A percentile compares a stretch with the other conserved stretches of the same genome.
Evolutionary conservation across 2,797 vertebrate genomes (phyloP).

Genomic region (Tragopan temminckii): DNA sequence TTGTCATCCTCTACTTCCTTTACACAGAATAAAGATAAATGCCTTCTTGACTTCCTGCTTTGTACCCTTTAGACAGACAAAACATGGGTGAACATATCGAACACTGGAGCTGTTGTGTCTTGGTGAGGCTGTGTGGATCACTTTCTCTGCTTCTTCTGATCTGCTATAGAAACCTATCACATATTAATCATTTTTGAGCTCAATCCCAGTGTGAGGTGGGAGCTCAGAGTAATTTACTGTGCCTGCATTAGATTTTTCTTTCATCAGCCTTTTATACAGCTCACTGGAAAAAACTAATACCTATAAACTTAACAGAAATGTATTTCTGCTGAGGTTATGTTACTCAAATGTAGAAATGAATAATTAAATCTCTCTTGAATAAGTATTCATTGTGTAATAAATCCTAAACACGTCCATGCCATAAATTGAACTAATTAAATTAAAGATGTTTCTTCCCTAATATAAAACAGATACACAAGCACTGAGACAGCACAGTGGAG

Average conservation of each 20-base stretch:
- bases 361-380: conserved; percentile 77
- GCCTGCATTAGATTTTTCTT: conserved; percentile 68
- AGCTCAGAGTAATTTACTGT: conserved; percentile 70
- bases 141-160: conserved; percentile 63
- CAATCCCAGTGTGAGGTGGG: conserved; percentile 22
- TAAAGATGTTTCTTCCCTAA: conserved; percentile 11
- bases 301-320: conserved; percentile 45
- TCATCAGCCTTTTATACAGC: conserved; percentile 61
- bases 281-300: conserved; percentile 65
- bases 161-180: conserved; percentile 62
- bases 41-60: conserved; percentile 24
- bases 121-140: conserved; percentile 36
- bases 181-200: conserved; percentile 68
- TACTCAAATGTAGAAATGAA: conserved; percentile 69
- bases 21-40: conserved; percentile 38
- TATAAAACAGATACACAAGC: neutral
- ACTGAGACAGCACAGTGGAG: neutral
- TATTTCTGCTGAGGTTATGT: conserved; percentile 60
- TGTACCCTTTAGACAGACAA: conserved; percentile 2
- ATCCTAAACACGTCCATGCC: conserved; percentile 76
- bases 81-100: conserved; percentile 53
- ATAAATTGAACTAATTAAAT: conserved; percentile 62
- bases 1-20: neutral
- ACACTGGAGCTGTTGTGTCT: conserved; percentile 22
- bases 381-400: conserved; percentile 73